A percentile compares a stretch with the other conserved stretches of the same genome.
Conservation (phyloP, 2,113 vertebrate genomes). For the Sapajus apella region DNA sequence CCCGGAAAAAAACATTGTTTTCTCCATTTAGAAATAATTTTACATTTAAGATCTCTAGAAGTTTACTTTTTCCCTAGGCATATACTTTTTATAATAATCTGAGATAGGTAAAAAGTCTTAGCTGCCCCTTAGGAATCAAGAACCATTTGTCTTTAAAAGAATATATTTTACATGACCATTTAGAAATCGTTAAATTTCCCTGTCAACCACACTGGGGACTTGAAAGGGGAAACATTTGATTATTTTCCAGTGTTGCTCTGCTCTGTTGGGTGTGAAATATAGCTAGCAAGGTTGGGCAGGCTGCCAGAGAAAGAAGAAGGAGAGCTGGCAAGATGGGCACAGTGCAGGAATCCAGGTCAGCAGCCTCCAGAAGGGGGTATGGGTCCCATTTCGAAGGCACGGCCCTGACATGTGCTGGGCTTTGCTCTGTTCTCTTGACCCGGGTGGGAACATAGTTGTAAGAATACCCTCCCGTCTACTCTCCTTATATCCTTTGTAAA, state of each 20-base stretch:
- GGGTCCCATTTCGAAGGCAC: not conserved
- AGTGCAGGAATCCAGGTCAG: too few species aligned
- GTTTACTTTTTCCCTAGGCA: not conserved
- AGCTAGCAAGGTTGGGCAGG: not conserved
- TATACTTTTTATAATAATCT: not conserved
- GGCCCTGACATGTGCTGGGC: not conserved
- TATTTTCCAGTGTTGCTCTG: not conserved
- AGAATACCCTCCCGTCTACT: too few species aligned
- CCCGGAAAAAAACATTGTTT: not conserved
- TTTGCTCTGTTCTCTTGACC: not conserved
- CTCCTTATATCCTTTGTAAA: not conserved
- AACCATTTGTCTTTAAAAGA: not conserved
- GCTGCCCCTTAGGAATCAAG: not conserved
- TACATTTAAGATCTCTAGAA: not conserved
- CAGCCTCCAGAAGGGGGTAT: not conserved
- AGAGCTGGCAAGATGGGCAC: too few species aligned
- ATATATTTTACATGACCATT: not conserved
- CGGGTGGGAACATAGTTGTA: too few species aligned
- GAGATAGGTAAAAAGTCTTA: not conserved
- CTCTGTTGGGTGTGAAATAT: not conserved
- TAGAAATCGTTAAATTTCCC: not conserved
- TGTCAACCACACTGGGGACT: too few species aligned
- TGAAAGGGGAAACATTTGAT: not conserved
- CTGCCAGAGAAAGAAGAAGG: not conserved
- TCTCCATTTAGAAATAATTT: constrained; percentile 21